phyloP scores from a whole-genome alignment of 1,140 invertebrate species.

The Hypothenemus hampei region DNA sequence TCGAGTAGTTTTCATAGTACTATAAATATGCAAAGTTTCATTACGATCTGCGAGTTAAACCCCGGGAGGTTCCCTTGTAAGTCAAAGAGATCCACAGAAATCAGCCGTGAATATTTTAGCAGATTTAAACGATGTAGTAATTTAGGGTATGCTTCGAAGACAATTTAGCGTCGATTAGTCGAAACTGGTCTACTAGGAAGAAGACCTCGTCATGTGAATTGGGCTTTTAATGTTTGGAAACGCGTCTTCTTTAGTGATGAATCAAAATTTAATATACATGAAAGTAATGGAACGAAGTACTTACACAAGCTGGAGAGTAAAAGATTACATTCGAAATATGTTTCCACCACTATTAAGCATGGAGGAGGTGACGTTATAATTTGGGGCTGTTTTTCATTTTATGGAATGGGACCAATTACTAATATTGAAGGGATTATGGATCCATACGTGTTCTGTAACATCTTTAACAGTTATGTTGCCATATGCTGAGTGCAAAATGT shows the following conservation, averaged over 20 bases:
- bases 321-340: not conserved
- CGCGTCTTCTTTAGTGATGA: slow-evolving; percentile 1
- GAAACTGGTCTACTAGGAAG: not conserved
- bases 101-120: not conserved
- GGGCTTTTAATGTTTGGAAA: not conserved
- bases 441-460: not conserved
- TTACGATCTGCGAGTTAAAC: too few species aligned
- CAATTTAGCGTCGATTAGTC: not conserved
- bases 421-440: not conserved
- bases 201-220: not conserved
- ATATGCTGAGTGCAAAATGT: not conserved
- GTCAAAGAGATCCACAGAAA: not conserved
- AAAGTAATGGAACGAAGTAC: not conserved
- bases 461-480: not conserved
- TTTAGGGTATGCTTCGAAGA: not conserved
- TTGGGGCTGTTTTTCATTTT: slow-evolving; percentile 1
- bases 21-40: too few species aligned
- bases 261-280: not conserved
- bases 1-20: too few species aligned
- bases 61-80: too few species aligned
- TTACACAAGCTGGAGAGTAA: not conserved
- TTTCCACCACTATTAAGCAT: not conserved
- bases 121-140: not conserved
- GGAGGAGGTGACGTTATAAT: not conserved
- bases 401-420: not conserved